Conservation (phyloP, 2,888 invertebrate genomes). For the Dasysyrphus tricinctus region DNA sequence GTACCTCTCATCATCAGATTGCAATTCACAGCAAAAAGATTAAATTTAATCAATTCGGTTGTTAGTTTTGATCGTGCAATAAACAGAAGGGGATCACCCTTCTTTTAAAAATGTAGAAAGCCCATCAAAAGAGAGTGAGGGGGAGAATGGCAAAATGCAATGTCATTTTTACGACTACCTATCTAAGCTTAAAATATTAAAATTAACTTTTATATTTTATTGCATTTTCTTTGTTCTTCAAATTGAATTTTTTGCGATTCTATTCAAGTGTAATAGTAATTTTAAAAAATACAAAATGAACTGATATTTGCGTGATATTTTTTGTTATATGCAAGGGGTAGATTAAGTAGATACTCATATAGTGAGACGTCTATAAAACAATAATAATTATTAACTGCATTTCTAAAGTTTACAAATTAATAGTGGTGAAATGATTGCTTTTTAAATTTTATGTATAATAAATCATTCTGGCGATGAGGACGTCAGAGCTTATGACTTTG, state of each 20-base stretch:
- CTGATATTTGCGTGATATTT: not conserved
- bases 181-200: conserved; percentile 11
- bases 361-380: too few species aligned
- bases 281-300: not conserved
- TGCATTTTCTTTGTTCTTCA: not conserved
- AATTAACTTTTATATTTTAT: conserved; percentile 5
- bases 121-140: not conserved
- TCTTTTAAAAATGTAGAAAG: not conserved
- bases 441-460: too few species aligned
- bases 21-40: conserved; percentile 47
- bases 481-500: too few species aligned
- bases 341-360: too few species aligned
- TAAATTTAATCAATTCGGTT: conserved; percentile 56
- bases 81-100: conserved; percentile 24
- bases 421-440: too few species aligned
- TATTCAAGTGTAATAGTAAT: not conserved
- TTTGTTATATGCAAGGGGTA: not conserved
- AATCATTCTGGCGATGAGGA: too few species aligned
- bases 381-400: too few species aligned
- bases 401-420: too few species aligned
- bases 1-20: conserved; percentile 30
- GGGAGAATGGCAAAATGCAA: not conserved
- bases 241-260: not conserved
- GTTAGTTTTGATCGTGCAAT: conserved; percentile 30
- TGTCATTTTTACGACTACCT: not conserved